These are phyloP conservation scores for Melieria picta DNA, from an alignment of 2,888 invertebrate species.

Conservation along the genomic window DNA sequence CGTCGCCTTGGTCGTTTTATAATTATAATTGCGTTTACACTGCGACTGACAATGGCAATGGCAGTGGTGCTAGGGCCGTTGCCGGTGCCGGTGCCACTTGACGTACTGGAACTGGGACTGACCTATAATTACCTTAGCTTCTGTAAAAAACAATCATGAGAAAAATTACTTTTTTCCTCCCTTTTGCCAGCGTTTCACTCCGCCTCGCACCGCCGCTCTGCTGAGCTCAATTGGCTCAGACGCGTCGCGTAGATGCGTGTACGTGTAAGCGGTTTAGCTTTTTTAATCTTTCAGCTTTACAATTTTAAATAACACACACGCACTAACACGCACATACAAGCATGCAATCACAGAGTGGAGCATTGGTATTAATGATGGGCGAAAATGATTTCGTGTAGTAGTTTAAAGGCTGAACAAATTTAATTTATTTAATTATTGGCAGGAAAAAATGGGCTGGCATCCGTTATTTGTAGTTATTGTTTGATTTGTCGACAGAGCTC, in stretches of 20 bases:
- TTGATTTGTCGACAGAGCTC: too few relatives aligned
- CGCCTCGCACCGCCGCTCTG: too few relatives aligned
- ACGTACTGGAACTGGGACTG: conserved; percentile 37
- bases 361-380: conserved; percentile 19
- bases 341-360: conserved; percentile 7
- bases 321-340: conserved; percentile 47
- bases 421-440: conserved; percentile 9
- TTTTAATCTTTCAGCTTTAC: too few relatives aligned
- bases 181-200: too few relatives aligned
- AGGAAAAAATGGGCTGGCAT: too few relatives aligned
- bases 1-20: conserved; percentile 22
- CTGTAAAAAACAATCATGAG: conserved; percentile 55
- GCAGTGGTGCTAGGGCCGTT: background rate
- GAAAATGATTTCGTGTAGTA: conserved; percentile 6
- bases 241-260: too few relatives aligned
- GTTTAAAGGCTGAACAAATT: conserved; percentile 10
- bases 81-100: conserved; percentile 24
- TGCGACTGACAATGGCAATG: conserved; percentile 22
- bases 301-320: conserved; percentile 37
- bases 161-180: conserved; percentile 52
- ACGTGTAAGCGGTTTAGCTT: too few relatives aligned
- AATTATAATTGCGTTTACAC: conserved; percentile 31
- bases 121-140: conserved; percentile 55
- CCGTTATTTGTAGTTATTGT: too few relatives aligned
- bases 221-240: too few relatives aligned